Conservation (phyloP, 2,888 invertebrate species). For the Zygothrica quintamaculata region DNA sequence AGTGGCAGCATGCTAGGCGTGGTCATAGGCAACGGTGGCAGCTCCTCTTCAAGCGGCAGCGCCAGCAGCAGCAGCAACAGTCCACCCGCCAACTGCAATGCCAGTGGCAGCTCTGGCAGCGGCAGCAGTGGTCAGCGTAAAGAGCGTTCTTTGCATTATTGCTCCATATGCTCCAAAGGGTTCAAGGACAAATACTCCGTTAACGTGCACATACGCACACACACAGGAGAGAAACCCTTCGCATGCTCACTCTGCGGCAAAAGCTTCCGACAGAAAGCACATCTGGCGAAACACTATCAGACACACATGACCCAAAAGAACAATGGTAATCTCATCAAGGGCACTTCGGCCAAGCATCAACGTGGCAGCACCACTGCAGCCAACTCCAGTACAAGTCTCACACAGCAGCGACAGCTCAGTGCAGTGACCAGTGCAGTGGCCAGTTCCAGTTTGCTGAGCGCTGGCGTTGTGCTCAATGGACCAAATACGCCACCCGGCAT, state of each 20-base stretch:
- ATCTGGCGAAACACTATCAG: conserved; percentile 96
- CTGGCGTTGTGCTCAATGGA: conserved; percentile 60
- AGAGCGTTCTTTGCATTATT: conserved; percentile 94
- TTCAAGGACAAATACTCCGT: conserved; percentile 99
- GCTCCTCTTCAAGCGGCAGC: conserved; percentile 70
- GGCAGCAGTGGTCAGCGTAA: conserved; percentile 87
- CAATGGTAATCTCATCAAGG: conserved; percentile 87
- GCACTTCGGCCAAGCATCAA: conserved; percentile 81
- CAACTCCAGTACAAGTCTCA: conserved; percentile 30
- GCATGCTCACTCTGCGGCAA: conserved; percentile 97
- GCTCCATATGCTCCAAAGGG: conserved; percentile 96
- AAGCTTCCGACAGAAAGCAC: conserved; percentile 96
- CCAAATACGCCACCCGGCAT: conserved; percentile 69
- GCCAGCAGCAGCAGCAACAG: conserved; percentile 77
- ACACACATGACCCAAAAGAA: conserved; percentile 95
- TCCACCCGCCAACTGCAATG: conserved; percentile 77
- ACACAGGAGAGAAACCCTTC: conserved; percentile 99
- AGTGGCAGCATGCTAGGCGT: conserved; percentile 48
- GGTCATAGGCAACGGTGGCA: conserved; percentile 72
- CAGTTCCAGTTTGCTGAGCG: conserved; percentile 53
- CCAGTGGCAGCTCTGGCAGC: conserved; percentile 71
- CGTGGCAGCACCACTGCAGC: conserved; percentile 34
- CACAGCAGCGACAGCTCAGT: conserved; percentile 73
- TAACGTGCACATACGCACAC: conserved; percentile 98
- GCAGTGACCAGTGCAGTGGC: conserved; percentile 57